phyloP scores from a whole-genome alignment of 2,113 vertebrate genomes.

The Charina bottae region DNA sequence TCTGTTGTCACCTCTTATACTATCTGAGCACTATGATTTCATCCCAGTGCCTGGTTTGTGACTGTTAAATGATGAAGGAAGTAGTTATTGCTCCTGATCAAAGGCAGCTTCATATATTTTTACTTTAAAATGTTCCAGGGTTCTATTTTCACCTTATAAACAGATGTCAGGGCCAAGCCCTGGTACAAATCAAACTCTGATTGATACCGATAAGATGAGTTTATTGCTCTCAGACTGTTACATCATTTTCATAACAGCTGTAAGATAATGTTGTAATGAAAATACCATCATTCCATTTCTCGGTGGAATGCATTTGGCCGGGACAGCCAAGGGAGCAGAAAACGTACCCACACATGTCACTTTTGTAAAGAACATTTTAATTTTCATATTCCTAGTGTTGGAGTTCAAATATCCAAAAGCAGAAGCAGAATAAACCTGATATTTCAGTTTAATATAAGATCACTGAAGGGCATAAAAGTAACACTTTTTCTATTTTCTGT shows the following conservation, averaged over 20 bases:
- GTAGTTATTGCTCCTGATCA: not conserved
- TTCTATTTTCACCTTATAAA: not conserved
- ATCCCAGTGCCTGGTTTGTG: not conserved
- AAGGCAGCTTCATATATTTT: not conserved
- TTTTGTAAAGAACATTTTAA: constrained; percentile 44
- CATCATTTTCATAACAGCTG: constrained; percentile 57
- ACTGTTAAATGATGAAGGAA: not conserved
- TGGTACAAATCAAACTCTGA: not conserved
- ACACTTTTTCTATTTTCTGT: not conserved
- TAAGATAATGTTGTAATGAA: constrained; percentile 63
- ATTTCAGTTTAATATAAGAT: constrained; percentile 8
- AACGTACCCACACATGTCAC: constrained; percentile 40
- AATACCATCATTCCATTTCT: constrained; percentile 60
- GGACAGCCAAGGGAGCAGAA: constrained; percentile 41
- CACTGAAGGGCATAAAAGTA: constrained; percentile 6
- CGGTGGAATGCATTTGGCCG: constrained; percentile 55
- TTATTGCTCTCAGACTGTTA: constrained; percentile 58
- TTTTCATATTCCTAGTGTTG: constrained; percentile 24
- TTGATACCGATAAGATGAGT: constrained; percentile 53
- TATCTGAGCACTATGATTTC: not conserved
- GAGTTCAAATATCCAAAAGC: constrained; percentile 20
- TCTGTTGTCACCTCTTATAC: not conserved
- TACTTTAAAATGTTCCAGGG: not conserved
- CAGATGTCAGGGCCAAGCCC: not conserved
- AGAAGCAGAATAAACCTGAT: not conserved